Evolutionary conservation across 2,113 vertebrate species (phyloP).

Genomic region (Malurus alboscapulatus): DNA sequence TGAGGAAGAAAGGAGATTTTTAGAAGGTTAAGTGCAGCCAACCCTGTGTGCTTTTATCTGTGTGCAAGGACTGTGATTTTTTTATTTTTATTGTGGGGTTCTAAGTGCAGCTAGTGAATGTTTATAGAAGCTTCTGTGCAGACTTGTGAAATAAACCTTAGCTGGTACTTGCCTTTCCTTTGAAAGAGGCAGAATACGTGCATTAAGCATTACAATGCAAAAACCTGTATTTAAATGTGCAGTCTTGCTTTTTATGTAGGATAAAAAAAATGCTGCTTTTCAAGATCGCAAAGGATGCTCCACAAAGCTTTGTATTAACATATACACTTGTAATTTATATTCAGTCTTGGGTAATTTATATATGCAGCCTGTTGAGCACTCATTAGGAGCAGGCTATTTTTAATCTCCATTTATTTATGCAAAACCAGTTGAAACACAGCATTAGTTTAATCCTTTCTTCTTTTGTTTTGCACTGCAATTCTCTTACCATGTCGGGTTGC

Average conservation of each 20-base stretch:
- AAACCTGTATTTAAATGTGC: background rate
- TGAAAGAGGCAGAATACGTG: background rate
- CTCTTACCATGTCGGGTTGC: fast-evolving
- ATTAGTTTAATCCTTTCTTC: constrained; percentile 21
- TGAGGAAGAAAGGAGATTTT: background rate
- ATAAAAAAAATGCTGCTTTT: background rate
- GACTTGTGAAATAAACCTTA: background rate
- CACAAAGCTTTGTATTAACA: background rate
- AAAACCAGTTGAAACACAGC: constrained; percentile 13
- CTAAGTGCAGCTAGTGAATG: background rate
- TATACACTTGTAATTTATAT: background rate
- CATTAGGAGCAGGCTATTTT: constrained; percentile 3
- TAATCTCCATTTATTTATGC: constrained; percentile 31
- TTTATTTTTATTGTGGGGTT: background rate
- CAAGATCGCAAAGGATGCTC: background rate
- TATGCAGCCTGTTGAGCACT: background rate
- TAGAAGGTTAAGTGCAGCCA: background rate
- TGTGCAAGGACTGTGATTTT: background rate
- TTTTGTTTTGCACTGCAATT: background rate
- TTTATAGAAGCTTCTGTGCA: background rate
- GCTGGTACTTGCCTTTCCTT: background rate
- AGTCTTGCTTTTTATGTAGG: background rate
- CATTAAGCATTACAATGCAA: background rate
- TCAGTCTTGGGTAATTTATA: background rate
- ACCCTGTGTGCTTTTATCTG: background rate